phyloP scores from a whole-genome alignment of 2,888 invertebrate species.

The Diabrotica balteata region DNA sequence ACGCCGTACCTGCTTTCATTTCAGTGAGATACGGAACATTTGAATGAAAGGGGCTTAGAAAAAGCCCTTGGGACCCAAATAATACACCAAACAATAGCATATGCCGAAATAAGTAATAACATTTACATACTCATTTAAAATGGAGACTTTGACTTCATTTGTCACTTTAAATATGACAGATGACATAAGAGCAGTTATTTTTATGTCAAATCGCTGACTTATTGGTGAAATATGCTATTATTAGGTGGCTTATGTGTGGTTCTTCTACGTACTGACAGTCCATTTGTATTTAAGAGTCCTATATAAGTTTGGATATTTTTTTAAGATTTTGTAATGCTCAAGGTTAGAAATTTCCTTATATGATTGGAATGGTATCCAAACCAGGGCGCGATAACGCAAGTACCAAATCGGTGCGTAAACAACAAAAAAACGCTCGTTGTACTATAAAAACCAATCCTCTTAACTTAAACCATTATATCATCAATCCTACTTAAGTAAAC shows the following conservation, averaged over 20 bases:
- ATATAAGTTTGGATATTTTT: conserved; percentile 59
- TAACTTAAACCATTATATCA: no score
- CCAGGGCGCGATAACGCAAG: conserved; percentile 44
- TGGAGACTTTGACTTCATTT: no score
- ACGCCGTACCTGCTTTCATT: conserved; percentile 56
- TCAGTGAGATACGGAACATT: conserved; percentile 54
- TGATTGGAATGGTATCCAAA: conserved; percentile 45
- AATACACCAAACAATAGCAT: not conserved
- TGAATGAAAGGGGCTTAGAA: conserved; percentile 34
- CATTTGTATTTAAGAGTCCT: conserved; percentile 57
- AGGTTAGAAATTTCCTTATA: conserved; percentile 47
- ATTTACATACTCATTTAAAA: no score
- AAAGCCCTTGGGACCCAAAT: conserved; percentile 4
- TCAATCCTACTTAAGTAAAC: no score
- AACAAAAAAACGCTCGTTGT: not conserved
- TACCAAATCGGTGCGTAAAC: conserved; percentile 41
- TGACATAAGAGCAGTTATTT: no score
- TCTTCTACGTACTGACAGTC: conserved; percentile 54
- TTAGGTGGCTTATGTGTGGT: not conserved
- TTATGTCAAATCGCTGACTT: no score
- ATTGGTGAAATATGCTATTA: no score
- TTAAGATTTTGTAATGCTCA: conserved; percentile 59
- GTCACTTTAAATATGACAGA: no score
- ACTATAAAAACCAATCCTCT: no score
- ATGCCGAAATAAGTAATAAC: no score